phyloP scores from a whole-genome alignment of 1,140 invertebrate species.

The Nasonia longicornis region DNA sequence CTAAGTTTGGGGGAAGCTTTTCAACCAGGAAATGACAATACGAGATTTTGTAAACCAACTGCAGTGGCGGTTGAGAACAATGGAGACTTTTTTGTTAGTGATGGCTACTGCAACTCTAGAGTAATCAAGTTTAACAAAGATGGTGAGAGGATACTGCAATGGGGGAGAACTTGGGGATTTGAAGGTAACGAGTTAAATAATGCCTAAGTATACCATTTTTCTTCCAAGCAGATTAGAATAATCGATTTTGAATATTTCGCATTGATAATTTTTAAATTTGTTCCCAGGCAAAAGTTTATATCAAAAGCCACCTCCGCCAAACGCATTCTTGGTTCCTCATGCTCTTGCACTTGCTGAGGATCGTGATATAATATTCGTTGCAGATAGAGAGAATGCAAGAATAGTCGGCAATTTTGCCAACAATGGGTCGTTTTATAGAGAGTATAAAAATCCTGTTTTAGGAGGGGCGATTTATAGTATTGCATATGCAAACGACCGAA shows the following conservation, averaged over 20 bases:
- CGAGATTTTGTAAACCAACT: slow-evolving; percentile 94
- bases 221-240: neutral
- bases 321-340: slow-evolving; percentile 84
- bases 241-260: neutral
- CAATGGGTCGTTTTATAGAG: slow-evolving; percentile 75
- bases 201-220: slow-evolving; percentile 1
- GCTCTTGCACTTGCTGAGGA: slow-evolving; percentile 84
- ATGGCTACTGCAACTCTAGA: slow-evolving; percentile 94
- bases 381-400: slow-evolving; percentile 92
- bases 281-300: slow-evolving; percentile 33
- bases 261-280: neutral
- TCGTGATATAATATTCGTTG: slow-evolving; percentile 82
- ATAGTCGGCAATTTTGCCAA: slow-evolving; percentile 80
- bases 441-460: slow-evolving; percentile 73
- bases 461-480: slow-evolving; percentile 78
- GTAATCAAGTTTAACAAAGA: slow-evolving; percentile 85
- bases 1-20: slow-evolving; percentile 68
- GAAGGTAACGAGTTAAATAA: slow-evolving; percentile 46
- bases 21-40: slow-evolving; percentile 81
- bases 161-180: slow-evolving; percentile 70
- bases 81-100: slow-evolving; percentile 93
- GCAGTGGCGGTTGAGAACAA: slow-evolving; percentile 85
- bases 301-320: slow-evolving; percentile 63
- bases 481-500: slow-evolving; percentile 72
- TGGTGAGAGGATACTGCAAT: slow-evolving; percentile 77